These are phyloP conservation scores for Caenorhabditis angaria DNA, from an alignment of 2,888 invertebrate genomes.

Conservation along the genomic window DNA sequence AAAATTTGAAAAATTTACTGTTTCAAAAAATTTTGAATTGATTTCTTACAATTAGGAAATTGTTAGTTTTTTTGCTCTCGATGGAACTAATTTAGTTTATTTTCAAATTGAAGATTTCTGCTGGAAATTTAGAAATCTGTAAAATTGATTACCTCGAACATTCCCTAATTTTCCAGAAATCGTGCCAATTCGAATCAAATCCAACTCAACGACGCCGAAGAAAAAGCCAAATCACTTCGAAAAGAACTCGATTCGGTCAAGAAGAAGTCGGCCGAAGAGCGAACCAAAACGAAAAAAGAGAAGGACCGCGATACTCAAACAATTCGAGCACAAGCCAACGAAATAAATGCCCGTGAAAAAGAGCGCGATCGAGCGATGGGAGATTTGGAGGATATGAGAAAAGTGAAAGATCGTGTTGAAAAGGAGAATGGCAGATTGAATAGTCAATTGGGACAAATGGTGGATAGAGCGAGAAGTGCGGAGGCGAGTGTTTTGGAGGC, in stretches of 20 bases:
- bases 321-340: slow-evolving; percentile 32
- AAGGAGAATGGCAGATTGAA: slow-evolving; percentile 37
- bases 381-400: slow-evolving; percentile 26
- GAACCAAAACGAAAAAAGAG: slow-evolving; percentile 49
- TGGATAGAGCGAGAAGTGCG: slow-evolving; percentile 42
- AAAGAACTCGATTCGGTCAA: slow-evolving; percentile 54
- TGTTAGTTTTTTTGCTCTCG: too few species aligned
- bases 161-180: not conserved
- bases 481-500: slow-evolving; percentile 37
- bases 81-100: too few species aligned
- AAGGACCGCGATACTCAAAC: slow-evolving; percentile 36
- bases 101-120: not conserved
- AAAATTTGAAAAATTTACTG: too few species aligned
- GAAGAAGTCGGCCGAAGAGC: slow-evolving; percentile 56
- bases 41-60: too few species aligned
- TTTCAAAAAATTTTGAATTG: too few species aligned
- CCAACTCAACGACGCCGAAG: slow-evolving; percentile 49
- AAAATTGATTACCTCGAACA: too few species aligned
- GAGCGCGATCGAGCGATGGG: slow-evolving; percentile 29
- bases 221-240: slow-evolving; percentile 42
- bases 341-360: slow-evolving; percentile 23
- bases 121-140: slow-evolving; percentile 4
- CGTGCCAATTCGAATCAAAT: slow-evolving; percentile 23
- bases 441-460: slow-evolving; percentile 16
- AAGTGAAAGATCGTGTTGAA: slow-evolving; percentile 29